Base-by-base conservation (phyloP, 2,888 invertebrate species). In the Cerastoderma edule region DNA sequence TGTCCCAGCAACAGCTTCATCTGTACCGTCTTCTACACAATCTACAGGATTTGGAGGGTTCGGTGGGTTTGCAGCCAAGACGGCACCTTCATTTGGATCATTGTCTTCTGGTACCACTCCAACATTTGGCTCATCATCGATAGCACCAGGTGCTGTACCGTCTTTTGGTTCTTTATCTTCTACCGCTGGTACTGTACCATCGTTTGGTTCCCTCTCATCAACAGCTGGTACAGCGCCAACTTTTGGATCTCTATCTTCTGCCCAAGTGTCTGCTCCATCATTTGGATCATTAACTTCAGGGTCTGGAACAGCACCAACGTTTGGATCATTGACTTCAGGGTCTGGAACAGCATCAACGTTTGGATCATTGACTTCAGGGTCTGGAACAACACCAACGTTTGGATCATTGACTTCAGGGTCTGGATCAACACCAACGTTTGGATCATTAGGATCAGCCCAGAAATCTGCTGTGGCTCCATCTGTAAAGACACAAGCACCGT, bases 1-100 rank as follows among this genome's bases (percentile, higher is more conserved):
- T n/a, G 44, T 46, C 28, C 10, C 46, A 64, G 19, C 35, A 33
- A 19, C 60, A 33, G 35, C 60, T n/a, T n/a, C n/a, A n/a, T n/a
- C n/a, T n/a, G n/a, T n/a, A n/a, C n/a, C n/a, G n/a, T n/a, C 10
- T 44, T 13, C 44, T 44, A 13, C 44, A 44, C 22, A 35, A 19
- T 28, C 67, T 28, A 27, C 67, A 4, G 53, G n/a, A 27, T 60
- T 63, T 72, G 67, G 67, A 32, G 32, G 33, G 30, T n/a, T 53
- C 16, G 44, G 48, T 28, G 30, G 63, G 24, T 32, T 44, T 24
- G 22, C 35, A 35, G n/a, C 63, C 22, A 22, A n/a, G n/a, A n/a
- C n/a, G n/a, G n/a, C n/a, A 28, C 19, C 66, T n/a, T n/a, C 48
- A 27, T 28, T 48, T 66, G 33, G 48, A n/a, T 4, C 0, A 22